phyloP scores from a whole-genome alignment of 92 coral and sea anemone species.

The Nematostella vectensis region DNA sequence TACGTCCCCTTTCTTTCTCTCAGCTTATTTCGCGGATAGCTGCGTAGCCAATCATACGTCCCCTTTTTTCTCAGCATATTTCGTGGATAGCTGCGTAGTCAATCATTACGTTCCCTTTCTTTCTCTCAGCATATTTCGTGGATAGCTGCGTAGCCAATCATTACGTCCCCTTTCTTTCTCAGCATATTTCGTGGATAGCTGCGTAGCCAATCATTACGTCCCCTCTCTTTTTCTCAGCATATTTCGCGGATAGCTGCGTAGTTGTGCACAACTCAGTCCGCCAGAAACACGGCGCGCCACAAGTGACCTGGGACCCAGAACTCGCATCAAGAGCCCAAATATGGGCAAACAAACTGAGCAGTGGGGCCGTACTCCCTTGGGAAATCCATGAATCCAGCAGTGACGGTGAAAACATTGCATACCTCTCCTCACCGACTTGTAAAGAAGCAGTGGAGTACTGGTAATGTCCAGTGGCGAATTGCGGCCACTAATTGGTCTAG shows the following conservation, averaged over 20 bases:
- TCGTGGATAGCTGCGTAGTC: too few relatives aligned
- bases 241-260: conserved; percentile 19
- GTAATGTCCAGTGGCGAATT: too few relatives aligned
- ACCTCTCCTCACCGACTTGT: conserved; percentile 11
- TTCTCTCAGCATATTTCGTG: too few relatives aligned
- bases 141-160: too few relatives aligned
- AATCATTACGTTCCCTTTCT: too few relatives aligned
- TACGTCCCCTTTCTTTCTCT: too few relatives aligned
- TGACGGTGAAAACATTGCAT: conserved; percentile 28
- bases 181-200: too few relatives aligned
- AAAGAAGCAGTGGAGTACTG: conserved; percentile 11
- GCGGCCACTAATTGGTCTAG: too few relatives aligned
- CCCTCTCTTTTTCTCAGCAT: conserved; percentile 5
- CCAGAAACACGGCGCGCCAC: conserved; percentile 20
- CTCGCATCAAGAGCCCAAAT: conserved; percentile 23
- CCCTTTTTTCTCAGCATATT: conserved; percentile 6
- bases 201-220: too few relatives aligned
- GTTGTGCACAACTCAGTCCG: conserved; percentile 23
- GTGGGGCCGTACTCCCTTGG: background rate
- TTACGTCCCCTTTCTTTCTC: too few relatives aligned
- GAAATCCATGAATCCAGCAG: background rate
- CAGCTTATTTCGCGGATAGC: too few relatives aligned
- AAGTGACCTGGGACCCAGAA: conserved; percentile 19
- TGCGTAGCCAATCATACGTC: too few relatives aligned
- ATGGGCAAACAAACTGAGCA: conserved; percentile 23